Evolutionary conservation across 2,113 vertebrate species (phyloP).

Genomic region (Antennarius striatus): DNA sequence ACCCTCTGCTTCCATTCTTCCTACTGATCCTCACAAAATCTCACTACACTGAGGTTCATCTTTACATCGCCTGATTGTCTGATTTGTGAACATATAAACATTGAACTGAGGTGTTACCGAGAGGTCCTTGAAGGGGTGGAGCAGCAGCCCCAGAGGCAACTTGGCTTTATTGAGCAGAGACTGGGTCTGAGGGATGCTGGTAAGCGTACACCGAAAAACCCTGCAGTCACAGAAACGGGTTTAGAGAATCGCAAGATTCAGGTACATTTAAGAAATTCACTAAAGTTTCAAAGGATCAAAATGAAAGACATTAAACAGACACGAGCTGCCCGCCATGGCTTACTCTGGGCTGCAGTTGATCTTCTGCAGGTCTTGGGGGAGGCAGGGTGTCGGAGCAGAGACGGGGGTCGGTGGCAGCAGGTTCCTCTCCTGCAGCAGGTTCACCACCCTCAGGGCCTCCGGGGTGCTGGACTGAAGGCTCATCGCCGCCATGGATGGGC

Average conservation of each 20-base stretch:
- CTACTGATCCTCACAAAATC: background rate
- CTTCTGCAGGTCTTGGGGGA: slow-evolving; percentile 93
- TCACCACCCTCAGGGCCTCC: slow-evolving; percentile 88
- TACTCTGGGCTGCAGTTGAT: slow-evolving; percentile 95
- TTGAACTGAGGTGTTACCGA: slow-evolving; percentile 80
- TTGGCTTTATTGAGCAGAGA: slow-evolving; percentile 96
- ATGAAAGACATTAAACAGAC: background rate
- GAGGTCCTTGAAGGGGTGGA: slow-evolving; percentile 98
- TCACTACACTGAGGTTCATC: background rate
- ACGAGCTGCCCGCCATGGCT: background rate
- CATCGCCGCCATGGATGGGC: slow-evolving; percentile 84
- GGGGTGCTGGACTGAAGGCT: slow-evolving; percentile 85
- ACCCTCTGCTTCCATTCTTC: background rate
- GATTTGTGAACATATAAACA: background rate
- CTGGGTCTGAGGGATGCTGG: slow-evolving; percentile 96
- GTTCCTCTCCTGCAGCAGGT: slow-evolving; percentile 96
- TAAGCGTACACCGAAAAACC: slow-evolving; percentile 93
- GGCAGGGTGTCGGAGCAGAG: slow-evolving; percentile 86
- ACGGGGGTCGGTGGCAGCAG: slow-evolving; percentile 84
- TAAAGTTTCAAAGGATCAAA: background rate
- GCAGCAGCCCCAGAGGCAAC: slow-evolving; percentile 93
- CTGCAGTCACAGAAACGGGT: slow-evolving; percentile 64
- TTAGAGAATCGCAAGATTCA: too few relatives aligned
- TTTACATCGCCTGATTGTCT: background rate
- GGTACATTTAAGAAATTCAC: too few relatives aligned